Conservation (phyloP, 2,113 vertebrate genomes). For the Zingel zingel region DNA sequence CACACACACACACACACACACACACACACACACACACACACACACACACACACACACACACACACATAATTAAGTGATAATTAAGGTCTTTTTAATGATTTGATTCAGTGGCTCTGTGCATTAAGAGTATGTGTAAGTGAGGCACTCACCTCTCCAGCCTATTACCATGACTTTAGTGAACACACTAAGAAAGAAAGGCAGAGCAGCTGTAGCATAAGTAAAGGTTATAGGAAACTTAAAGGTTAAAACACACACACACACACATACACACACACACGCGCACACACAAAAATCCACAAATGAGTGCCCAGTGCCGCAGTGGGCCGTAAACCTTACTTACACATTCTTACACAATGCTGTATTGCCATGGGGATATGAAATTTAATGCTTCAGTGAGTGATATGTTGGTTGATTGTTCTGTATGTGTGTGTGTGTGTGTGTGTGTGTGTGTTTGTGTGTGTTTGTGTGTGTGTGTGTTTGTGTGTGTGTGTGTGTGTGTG, state of each 20-base stretch:
- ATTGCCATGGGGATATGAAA: slow-evolving; percentile 78
- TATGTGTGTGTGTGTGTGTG: slow-evolving; percentile 24
- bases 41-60: slow-evolving; percentile 17
- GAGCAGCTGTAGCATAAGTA: slow-evolving; percentile 78
- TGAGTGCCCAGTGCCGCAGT: slow-evolving; percentile 46
- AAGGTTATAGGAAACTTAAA: slow-evolving; percentile 83
- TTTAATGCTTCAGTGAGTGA: slow-evolving; percentile 79
- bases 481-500: slow-evolving; percentile 32
- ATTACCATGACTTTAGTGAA: slow-evolving; percentile 85
- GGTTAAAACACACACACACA: slow-evolving; percentile 69
- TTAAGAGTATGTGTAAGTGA: slow-evolving; percentile 82
- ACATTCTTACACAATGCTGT: slow-evolving; percentile 69
- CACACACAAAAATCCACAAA: slow-evolving; percentile 51
- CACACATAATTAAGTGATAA: slow-evolving; percentile 86
- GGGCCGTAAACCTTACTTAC: slow-evolving; percentile 71
- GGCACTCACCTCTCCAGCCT: slow-evolving; percentile 86
- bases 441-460: slow-evolving; percentile 37
- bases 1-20: slow-evolving; percentile 17
- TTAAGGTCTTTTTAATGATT: slow-evolving; percentile 89
- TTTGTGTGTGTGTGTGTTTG: slow-evolving; percentile 29
- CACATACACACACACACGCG: slow-evolving; percentile 28
- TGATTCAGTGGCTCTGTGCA: slow-evolving; percentile 86
- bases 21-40: neutral
- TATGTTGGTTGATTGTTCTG: slow-evolving; percentile 73
- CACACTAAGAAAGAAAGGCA: slow-evolving; percentile 59